phyloP scores from a whole-genome alignment of 2,113 vertebrate species.

The Megatriorchis doriae region DNA sequence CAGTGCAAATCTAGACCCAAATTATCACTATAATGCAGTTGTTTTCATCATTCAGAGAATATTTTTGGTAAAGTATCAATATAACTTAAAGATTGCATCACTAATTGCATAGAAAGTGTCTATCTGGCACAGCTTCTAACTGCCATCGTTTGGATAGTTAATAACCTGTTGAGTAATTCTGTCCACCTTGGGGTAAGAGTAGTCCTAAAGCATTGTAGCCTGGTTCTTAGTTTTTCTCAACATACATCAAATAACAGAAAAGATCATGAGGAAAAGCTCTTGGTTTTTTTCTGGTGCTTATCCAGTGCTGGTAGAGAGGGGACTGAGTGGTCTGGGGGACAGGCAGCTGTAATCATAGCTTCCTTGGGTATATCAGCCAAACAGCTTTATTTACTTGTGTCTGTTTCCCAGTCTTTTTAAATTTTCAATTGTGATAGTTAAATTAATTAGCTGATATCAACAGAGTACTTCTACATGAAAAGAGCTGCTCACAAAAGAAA shows the following conservation, averaged over 20 bases:
- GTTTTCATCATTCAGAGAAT: background rate
- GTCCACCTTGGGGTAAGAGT: background rate
- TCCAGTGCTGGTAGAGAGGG: background rate
- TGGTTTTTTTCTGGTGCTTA: background rate
- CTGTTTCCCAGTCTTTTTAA: background rate
- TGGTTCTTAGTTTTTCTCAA: background rate
- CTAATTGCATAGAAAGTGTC: background rate
- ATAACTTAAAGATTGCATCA: background rate
- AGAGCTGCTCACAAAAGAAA: background rate
- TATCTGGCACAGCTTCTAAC: background rate
- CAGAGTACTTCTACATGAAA: background rate
- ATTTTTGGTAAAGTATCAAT: background rate
- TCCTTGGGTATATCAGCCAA: background rate
- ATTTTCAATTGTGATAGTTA: background rate
- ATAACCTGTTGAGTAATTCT: background rate
- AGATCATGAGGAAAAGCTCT: background rate
- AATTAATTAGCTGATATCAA: background rate
- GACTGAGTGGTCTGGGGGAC: background rate
- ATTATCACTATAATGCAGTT: background rate
- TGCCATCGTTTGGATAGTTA: background rate
- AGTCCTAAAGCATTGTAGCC: background rate
- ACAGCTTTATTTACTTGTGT: background rate
- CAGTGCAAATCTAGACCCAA: background rate
- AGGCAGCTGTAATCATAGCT: background rate
- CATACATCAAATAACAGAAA: background rate